Evolutionary conservation across 2,113 vertebrate genomes (phyloP).

Genomic region (Cyanoliseus patagonus): DNA sequence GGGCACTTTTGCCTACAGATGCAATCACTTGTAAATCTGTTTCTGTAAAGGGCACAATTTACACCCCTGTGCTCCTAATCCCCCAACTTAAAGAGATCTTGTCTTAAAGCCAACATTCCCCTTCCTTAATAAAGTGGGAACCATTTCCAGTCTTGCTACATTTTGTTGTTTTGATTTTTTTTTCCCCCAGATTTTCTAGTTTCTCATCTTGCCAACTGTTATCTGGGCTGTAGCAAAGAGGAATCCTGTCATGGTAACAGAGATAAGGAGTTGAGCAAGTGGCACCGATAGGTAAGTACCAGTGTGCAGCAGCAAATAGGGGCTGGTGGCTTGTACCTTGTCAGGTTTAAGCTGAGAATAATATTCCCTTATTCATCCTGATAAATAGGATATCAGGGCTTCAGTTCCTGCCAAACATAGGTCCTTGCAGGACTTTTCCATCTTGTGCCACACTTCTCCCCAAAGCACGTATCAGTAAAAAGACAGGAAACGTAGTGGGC

Average conservation of each 20-base stretch:
- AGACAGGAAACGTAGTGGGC: not conserved
- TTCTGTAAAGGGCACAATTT: not conserved
- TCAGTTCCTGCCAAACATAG: not conserved
- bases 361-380: not conserved
- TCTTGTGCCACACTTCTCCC: accelerated
- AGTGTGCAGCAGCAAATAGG: not conserved
- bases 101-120: not conserved
- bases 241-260: not conserved
- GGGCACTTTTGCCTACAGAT: not conserved
- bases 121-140: not conserved
- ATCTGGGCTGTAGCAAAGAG: not conserved
- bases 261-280: not conserved
- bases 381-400: not conserved
- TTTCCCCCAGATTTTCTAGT: not conserved
- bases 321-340: accelerated
- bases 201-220: not conserved
- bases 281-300: not conserved
- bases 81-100: not conserved
- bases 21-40: not conserved
- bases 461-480: not conserved
- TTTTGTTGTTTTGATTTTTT: not conserved
- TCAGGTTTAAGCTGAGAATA: not conserved
- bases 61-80: not conserved
- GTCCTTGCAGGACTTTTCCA: not conserved
- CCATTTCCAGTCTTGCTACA: not conserved